These are phyloP conservation scores for Brachypteracias leptosomus DNA, from an alignment of 2,113 vertebrate genomes.

Conservation along the genomic window DNA sequence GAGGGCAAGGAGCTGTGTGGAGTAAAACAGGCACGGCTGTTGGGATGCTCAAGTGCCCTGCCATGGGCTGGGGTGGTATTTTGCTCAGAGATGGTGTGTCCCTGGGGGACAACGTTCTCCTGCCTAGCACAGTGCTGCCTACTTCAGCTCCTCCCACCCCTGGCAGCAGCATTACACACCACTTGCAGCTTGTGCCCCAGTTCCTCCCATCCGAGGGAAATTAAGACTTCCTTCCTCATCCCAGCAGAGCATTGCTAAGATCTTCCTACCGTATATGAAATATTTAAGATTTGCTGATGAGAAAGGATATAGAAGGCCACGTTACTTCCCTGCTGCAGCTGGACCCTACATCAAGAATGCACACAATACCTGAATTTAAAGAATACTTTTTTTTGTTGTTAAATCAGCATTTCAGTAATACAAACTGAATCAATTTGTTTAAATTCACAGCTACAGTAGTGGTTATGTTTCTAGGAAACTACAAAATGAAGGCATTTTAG, in stretches of 20 bases:
- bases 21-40: not conserved
- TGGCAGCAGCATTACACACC: not conserved
- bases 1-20: not conserved
- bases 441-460: not conserved
- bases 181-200: not conserved
- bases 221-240: not conserved
- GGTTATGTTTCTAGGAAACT: conserved; percentile 35
- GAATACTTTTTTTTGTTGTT: not conserved
- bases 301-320: not conserved
- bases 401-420: not conserved
- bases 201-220: not conserved
- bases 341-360: not conserved
- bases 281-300: not conserved
- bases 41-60: accelerated
- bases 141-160: not conserved
- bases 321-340: not conserved
- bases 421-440: not conserved
- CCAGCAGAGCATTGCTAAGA: not conserved
- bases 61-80: accelerated
- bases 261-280: not conserved
- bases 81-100: accelerated
- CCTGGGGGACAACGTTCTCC: not conserved
- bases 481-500: not conserved
- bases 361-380: not conserved
- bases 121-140: not conserved